Evolutionary conservation across 2,888 invertebrate species (phyloP).

Genomic region (Melanostoma scalare): DNA sequence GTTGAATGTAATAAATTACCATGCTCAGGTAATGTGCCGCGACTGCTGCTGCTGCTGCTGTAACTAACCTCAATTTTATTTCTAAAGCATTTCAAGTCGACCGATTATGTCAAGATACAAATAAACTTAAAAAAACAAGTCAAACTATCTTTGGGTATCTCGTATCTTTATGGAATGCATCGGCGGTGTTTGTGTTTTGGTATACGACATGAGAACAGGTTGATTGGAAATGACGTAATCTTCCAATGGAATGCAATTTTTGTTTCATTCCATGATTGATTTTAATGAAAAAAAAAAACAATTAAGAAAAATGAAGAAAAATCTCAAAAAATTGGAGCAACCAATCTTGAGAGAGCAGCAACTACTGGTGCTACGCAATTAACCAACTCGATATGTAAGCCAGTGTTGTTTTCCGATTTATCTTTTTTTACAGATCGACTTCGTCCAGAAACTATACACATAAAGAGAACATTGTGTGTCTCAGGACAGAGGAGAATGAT

Average conservation of each 20-base stretch:
- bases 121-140: slow-evolving; percentile 18
- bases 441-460: background rate
- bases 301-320: background rate
- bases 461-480: slow-evolving; percentile 7
- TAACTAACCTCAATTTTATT: slow-evolving; percentile 56
- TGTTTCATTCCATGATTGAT: slow-evolving; percentile 27
- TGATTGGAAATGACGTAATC: slow-evolving; percentile 66
- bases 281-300: slow-evolving; percentile 8
- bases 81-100: slow-evolving; percentile 1
- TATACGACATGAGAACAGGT: slow-evolving; percentile 39
- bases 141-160: slow-evolving; percentile 32
- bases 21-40: slow-evolving; percentile 30
- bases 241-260: slow-evolving; percentile 56
- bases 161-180: slow-evolving; percentile 38
- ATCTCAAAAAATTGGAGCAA: slow-evolving; percentile 31
- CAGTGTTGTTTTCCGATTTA: slow-evolving; percentile 27
- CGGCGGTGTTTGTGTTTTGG: background rate
- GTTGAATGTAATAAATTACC: slow-evolving; percentile 55
- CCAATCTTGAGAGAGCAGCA: slow-evolving; percentile 13
- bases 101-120: slow-evolving; percentile 51
- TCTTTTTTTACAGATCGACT: background rate
- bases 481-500: background rate
- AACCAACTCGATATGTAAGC: slow-evolving; percentile 27
- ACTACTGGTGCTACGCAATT: slow-evolving; percentile 49
- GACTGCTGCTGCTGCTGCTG: slow-evolving; percentile 29